Evolutionary conservation across 2,888 invertebrate species (phyloP).

Genomic region (Pollenia labialis): DNA sequence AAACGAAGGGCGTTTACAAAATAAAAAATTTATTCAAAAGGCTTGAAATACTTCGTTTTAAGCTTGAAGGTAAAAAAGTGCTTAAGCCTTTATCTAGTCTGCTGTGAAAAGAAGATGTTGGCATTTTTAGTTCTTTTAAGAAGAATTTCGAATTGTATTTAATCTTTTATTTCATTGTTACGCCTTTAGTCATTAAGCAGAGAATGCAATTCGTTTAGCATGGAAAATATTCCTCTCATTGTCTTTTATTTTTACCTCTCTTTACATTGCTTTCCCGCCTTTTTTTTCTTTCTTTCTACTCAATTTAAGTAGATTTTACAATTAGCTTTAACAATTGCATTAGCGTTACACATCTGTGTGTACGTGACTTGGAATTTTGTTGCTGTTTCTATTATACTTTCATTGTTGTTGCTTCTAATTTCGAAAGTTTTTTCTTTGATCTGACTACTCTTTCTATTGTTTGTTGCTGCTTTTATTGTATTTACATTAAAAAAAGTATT

Average conservation of each 20-base stretch:
- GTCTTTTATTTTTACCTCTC: background rate
- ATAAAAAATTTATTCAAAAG: conserved; percentile 42
- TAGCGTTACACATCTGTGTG: conserved; percentile 63
- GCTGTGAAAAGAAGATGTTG: background rate
- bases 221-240: background rate
- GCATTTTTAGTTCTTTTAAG: background rate
- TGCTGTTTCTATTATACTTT: conserved; percentile 14
- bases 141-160: conserved; percentile 38
- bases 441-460: conserved; percentile 8
- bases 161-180: conserved; percentile 8
- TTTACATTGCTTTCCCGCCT: background rate
- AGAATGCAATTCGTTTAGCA: background rate
- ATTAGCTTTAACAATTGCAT: conserved; percentile 67
- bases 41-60: background rate
- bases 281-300: background rate
- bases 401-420: background rate
- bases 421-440: background rate
- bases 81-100: conserved; percentile 47
- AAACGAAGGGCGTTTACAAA: conserved; percentile 26
- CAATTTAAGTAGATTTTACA: conserved; percentile 60
- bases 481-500: conserved; percentile 18
- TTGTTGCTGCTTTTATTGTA: background rate
- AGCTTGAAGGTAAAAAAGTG: conserved; percentile 24
- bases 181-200: background rate
- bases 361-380: conserved; percentile 59